A percentile compares a stretch with the other conserved stretches of the same genome.
Conservation (phyloP, 1,140 invertebrate genomes). For the Drosophila carrolli region DNA sequence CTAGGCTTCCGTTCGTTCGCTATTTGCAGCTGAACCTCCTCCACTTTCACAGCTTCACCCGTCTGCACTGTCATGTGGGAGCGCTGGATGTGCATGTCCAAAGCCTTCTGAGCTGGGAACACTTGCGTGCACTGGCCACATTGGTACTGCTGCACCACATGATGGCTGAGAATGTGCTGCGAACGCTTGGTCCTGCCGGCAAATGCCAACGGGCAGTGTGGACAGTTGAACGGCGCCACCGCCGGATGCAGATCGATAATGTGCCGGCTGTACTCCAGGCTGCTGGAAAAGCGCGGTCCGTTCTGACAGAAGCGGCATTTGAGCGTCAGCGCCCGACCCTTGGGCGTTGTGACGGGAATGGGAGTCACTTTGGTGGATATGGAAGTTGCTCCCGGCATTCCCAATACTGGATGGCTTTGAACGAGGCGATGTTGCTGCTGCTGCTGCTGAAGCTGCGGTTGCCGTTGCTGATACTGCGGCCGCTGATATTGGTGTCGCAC, state of each 20-base stretch:
- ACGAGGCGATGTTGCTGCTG: constrained; percentile 33
- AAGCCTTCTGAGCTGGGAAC: constrained; percentile 71
- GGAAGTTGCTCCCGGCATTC: constrained; percentile 37
- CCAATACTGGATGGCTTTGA: constrained; percentile 66
- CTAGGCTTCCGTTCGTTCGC: constrained; percentile 17
- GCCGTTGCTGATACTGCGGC: constrained; percentile 20
- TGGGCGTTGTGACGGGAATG: constrained; percentile 43
- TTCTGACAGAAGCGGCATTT: constrained; percentile 81
- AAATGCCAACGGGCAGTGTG: constrained; percentile 70
- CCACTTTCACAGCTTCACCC: constrained; percentile 47
- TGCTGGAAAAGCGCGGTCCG: constrained; percentile 75
- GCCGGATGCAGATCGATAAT: constrained; percentile 79
- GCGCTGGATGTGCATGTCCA: constrained; percentile 75
- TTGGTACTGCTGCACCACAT: constrained; percentile 73
- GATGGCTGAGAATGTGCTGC: constrained; percentile 70
- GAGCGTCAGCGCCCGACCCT: constrained; percentile 38
- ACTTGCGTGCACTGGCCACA: constrained; percentile 76
- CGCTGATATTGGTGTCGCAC: constrained; percentile 18
- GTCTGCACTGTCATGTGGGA: constrained; percentile 47
- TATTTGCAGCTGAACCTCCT: constrained; percentile 74
- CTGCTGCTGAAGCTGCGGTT: constrained; percentile 6
- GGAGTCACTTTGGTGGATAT: constrained; percentile 53
- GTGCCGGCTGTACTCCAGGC: constrained; percentile 74
- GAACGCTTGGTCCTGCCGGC: constrained; percentile 66
- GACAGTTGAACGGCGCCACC: constrained; percentile 73